Evolutionary conservation across 2,797 vertebrate genomes (phyloP), one percentile per base, ranked within the genome.

Genomic region (Enoplosus armatus): DNA sequence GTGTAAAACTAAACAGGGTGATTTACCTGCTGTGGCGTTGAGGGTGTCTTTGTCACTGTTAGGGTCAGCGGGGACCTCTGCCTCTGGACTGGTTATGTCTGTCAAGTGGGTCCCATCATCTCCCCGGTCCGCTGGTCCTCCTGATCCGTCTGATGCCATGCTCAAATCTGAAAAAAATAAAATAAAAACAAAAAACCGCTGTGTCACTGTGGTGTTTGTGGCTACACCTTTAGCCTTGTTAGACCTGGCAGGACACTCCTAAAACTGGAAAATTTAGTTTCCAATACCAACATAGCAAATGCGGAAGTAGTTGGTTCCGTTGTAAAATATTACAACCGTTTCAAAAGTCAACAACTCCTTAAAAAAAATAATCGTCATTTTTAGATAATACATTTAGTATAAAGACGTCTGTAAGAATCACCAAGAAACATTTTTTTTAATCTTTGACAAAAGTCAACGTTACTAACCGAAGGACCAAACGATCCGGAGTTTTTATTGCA

Each of bases 71-170:
- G 75, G 55, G 20, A 47, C 41, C 41, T 29, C 67, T 26, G 29
- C 9, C 8, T 41, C 64, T 12, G 43, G 39, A 6, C n/a, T 11
- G 29, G 22, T 5, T 29, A 74, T 55, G 51, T 71, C 71, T 5
- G 37, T 54, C 66, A 24, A 8, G 9, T 8, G 26, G n/a, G 48
- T 72, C 77, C 22, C 66, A 24, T 64, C 68, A 20, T 55, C 33
- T 33, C 1, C 54, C 62, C 37, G 83, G 18, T 83, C 61, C 45
- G 68, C 77, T 15, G 20, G 0, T 22, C 18, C n/a, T 18, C 2
- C 37, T 20, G 37, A 3, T n/a, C 50, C 76, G 9, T 65, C 48
- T 66, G 92, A 86, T 24, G 89, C 86, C 92, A 93, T 93, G 22
- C 0, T 70, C 27, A 67, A 35, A 59, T 55, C 67, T 85, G n/a